phyloP scores from a whole-genome alignment of 1,140 invertebrate species.

The Gonatopus flavifemur region DNA sequence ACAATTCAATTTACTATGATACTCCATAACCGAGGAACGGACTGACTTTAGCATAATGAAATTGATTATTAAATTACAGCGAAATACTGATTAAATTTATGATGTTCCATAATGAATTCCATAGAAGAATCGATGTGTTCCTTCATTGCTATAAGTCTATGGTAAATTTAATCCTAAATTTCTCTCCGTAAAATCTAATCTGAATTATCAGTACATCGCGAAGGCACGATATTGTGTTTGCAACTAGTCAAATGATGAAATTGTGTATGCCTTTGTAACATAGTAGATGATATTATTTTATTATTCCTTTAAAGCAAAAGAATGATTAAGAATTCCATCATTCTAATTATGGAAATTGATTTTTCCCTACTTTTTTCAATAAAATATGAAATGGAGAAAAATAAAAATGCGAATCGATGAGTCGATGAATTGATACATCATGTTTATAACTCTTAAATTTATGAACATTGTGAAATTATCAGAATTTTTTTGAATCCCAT shows the following conservation, averaged over 20 bases:
- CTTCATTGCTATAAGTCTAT: not conserved
- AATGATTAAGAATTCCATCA: not conserved
- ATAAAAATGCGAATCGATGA: not conserved
- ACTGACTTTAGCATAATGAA: too few species aligned
- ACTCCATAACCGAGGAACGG: too few species aligned
- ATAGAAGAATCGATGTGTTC: not conserved
- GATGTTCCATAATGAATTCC: too few species aligned
- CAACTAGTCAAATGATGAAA: constrained; percentile 49
- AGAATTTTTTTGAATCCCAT: too few species aligned
- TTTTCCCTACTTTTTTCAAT: constrained; percentile 7
- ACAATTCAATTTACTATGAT: too few species aligned
- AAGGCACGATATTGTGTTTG: constrained; percentile 37
- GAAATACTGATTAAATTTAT: too few species aligned
- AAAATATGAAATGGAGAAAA: not conserved
- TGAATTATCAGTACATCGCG: constrained; percentile 3
- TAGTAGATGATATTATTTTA: constrained; percentile 18
- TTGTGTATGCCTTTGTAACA: constrained; percentile 25
- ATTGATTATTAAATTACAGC: too few species aligned
- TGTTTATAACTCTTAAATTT: too few species aligned
- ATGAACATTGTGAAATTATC: not conserved
- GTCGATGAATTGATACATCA: not conserved
- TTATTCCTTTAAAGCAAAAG: constrained; percentile 9
- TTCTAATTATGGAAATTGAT: constrained; percentile 2
- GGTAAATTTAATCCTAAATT: not conserved
- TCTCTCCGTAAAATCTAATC: not conserved